These are phyloP conservation scores for Phlogophora meticulosa DNA, from an alignment of 2,888 invertebrate species.

Conservation along the genomic window DNA sequence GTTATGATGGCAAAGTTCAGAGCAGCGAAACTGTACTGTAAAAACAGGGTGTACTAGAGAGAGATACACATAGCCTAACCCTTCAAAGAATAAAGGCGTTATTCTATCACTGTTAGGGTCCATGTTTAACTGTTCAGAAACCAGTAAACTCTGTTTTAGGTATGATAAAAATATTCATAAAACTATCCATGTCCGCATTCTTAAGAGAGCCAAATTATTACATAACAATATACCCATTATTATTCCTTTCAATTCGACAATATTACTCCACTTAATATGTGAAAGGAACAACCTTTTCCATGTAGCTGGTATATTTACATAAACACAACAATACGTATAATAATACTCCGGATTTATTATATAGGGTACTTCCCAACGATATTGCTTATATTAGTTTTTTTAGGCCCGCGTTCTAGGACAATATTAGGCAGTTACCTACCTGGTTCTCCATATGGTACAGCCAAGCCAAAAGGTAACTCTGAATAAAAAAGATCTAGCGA, in stretches of 20 bases:
- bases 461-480: conserved; percentile 48
- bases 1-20: no score
- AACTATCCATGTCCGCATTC: background rate
- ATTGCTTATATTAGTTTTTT: conserved; percentile 65
- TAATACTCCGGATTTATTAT: conserved; percentile 56
- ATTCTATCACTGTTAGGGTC: no score
- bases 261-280: conserved; percentile 35
- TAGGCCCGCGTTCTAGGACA: conserved; percentile 44
- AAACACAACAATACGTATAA: conserved; percentile 42
- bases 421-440: conserved; percentile 58
- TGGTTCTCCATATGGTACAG: conserved; percentile 62
- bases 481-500: conserved; percentile 61
- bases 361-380: conserved; percentile 49
- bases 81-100: no score
- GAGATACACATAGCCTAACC: no score
- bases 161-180: background rate
- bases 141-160: no score
- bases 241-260: background rate
- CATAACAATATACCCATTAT: background rate
- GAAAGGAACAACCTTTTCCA: conserved; percentile 33
- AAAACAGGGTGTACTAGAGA: no score
- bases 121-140: no score
- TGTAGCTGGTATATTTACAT: conserved; percentile 28
- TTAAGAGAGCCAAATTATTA: conserved; percentile 9
- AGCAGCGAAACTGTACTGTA: no score